phyloP scores from a whole-genome alignment of 2,888 invertebrate species.

The Cartodere bifasciata region DNA sequence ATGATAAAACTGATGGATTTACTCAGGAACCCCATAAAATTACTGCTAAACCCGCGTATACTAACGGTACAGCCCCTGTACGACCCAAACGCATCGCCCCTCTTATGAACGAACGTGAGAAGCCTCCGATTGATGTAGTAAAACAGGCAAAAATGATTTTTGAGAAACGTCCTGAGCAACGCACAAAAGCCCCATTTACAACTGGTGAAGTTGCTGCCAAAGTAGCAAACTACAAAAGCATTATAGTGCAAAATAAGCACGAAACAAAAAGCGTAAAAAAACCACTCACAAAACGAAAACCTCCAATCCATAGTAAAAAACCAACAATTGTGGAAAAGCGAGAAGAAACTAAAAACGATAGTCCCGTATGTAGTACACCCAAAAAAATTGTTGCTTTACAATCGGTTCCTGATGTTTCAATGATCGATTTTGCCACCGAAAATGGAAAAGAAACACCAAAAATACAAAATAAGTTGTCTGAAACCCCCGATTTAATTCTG shows the following conservation, averaged over 20 bases:
- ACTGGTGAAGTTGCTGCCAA: conserved; percentile 52
- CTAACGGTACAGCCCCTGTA: conserved; percentile 13
- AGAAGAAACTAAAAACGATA: conserved; percentile 13
- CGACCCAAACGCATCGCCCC: conserved; percentile 49
- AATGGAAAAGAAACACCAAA: conserved; percentile 15
- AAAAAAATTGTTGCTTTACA: conserved; percentile 34
- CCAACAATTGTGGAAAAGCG: not conserved
- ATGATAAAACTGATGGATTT: too few species aligned
- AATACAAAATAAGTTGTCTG: conserved; percentile 24
- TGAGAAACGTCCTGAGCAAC: conserved; percentile 51
- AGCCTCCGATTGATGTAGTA: conserved; percentile 82
- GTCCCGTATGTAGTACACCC: conserved; percentile 19
- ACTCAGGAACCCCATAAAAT: too few species aligned
- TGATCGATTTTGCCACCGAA: conserved; percentile 18
- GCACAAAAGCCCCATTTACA: conserved; percentile 38
- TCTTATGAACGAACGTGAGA: conserved; percentile 58
- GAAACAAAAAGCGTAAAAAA: conserved; percentile 34
- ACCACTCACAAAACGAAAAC: conserved; percentile 25
- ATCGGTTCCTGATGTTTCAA: conserved; percentile 32
- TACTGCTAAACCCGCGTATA: too few species aligned
- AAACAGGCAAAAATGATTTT: conserved; percentile 76
- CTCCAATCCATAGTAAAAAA: conserved; percentile 5
- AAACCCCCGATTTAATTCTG: conserved; percentile 39
- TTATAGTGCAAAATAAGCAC: conserved; percentile 43
- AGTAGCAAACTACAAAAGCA: conserved; percentile 49